phyloP scores from a whole-genome alignment of 2,113 vertebrate genomes.

The Loxodonta africana region DNA sequence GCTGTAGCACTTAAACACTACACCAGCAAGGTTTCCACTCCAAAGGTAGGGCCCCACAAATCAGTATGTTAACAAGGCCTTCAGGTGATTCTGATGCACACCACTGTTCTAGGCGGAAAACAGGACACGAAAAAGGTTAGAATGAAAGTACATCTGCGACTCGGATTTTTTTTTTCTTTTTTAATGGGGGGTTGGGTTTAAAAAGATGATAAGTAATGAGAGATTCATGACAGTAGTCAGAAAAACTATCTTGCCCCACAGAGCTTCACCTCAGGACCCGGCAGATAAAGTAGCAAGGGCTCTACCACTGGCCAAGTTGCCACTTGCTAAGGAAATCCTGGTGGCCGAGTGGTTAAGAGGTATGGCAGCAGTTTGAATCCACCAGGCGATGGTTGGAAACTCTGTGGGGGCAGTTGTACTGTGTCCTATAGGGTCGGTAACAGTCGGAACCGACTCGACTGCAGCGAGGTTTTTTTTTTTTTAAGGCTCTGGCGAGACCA shows the following conservation, averaged over 20 bases:
- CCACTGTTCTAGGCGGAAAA: background rate
- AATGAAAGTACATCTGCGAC: background rate
- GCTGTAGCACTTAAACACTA: too few species aligned
- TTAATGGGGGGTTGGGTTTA: background rate
- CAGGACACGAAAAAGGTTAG: background rate
- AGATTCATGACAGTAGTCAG: background rate
- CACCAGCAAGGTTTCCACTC: too few species aligned
- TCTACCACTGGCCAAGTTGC: too few species aligned
- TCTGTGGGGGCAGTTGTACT: too few species aligned
- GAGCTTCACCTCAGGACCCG: background rate
- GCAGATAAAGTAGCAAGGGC: background rate
- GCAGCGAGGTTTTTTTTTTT: too few species aligned
- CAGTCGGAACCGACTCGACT: too few species aligned
- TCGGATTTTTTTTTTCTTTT: background rate
- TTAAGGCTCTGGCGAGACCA: fast-evolving
- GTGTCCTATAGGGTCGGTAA: too few species aligned
- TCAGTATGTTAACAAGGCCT: background rate
- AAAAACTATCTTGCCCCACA: background rate
- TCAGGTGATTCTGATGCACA: background rate
- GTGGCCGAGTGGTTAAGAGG: too few species aligned
- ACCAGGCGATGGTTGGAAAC: too few species aligned
- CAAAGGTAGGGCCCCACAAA: too few species aligned
- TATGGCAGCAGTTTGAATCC: too few species aligned
- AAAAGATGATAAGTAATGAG: background rate
- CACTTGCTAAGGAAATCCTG: too few species aligned